phyloP scores from a whole-genome alignment of 2,888 invertebrate genomes.

The Tenthredo mesomela region DNA sequence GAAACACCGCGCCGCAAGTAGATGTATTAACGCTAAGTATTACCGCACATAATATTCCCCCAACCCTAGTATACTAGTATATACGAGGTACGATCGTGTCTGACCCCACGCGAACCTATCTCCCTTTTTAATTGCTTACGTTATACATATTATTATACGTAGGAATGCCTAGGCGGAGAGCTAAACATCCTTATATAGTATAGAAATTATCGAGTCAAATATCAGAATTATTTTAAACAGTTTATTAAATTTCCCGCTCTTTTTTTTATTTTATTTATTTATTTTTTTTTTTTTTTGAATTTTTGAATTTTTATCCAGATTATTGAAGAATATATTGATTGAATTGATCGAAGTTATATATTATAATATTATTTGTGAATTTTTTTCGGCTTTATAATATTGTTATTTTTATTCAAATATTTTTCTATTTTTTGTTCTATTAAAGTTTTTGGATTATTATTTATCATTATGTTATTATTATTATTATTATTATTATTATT shows the following conservation, averaged over 20 bases:
- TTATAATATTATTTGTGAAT: no score
- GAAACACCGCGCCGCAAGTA: neutral
- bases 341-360: no score
- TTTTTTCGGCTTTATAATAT: no score
- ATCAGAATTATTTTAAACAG: neutral
- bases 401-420: no score
- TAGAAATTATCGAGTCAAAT: neutral
- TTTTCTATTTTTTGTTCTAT: no score
- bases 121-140: slow-evolving; percentile 58
- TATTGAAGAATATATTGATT: neutral
- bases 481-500: neutral
- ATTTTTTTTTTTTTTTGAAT: neutral
- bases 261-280: neutral
- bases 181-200: neutral
- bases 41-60: neutral
- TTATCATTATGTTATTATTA: neutral
- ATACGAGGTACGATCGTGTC: slow-evolving; percentile 11
- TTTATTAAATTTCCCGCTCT: neutral
- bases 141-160: slow-evolving; percentile 33
- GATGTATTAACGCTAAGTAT: neutral
- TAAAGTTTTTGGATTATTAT: no score
- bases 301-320: no score
- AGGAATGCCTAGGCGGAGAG: neutral
- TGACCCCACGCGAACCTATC: slow-evolving; percentile 54
- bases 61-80: neutral